phyloP scores from a whole-genome alignment of 1,140 invertebrate genomes.

The Euura saliciscinereae region DNA sequence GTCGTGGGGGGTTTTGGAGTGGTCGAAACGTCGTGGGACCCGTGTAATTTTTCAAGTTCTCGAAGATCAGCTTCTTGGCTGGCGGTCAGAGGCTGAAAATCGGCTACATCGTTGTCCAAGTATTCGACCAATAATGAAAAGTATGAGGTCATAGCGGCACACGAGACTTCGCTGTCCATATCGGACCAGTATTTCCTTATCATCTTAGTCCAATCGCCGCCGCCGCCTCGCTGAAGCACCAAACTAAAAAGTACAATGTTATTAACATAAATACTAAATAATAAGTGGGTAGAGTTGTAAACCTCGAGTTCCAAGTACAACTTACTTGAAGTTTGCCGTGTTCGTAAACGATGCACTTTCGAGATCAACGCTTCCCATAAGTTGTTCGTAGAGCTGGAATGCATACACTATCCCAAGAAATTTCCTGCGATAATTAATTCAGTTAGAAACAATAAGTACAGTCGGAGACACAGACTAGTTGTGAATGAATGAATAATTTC shows the following conservation, averaged over 20 bases:
- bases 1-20: slow-evolving; percentile 16
- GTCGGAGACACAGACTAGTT: neutral
- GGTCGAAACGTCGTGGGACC: slow-evolving; percentile 30
- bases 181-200: slow-evolving; percentile 40
- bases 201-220: slow-evolving; percentile 35
- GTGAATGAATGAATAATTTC: neutral
- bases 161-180: slow-evolving; percentile 22
- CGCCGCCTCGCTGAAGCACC: slow-evolving; percentile 37
- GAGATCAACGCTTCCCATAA: slow-evolving; percentile 36
- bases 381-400: slow-evolving; percentile 56
- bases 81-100: slow-evolving; percentile 24
- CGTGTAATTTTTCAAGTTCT: slow-evolving; percentile 26
- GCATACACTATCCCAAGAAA: slow-evolving; percentile 54
- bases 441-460: slow-evolving; percentile 13
- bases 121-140: slow-evolving; percentile 44
- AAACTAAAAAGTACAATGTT: neutral
- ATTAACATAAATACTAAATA: neutral
- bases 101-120: slow-evolving; percentile 26
- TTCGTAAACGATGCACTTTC: slow-evolving; percentile 19
- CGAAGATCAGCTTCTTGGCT: slow-evolving; percentile 39
- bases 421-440: slow-evolving; percentile 47
- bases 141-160: slow-evolving; percentile 34
- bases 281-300: neutral
- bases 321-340: slow-evolving; percentile 37
- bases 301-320: slow-evolving; percentile 8